Percentiles rank a stretch among this genome's conserved stretches.
phyloP scores from a whole-genome alignment of 1,140 invertebrate genomes.

The Zaprionus nigranus region DNA sequence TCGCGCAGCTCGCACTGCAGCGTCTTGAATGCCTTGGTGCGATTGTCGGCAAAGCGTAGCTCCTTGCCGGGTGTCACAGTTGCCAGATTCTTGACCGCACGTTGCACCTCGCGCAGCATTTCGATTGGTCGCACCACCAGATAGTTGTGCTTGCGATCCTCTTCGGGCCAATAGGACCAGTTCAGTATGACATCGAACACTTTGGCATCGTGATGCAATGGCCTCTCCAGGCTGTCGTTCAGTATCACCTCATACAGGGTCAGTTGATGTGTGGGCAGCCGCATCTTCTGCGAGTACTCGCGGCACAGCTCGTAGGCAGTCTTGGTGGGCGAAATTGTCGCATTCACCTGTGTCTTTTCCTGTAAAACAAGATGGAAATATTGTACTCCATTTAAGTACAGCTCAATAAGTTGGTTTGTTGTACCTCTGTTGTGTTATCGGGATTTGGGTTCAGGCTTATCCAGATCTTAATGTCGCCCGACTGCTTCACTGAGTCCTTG shows the following conservation, averaged over 20 bases:
- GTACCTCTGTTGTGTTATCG: slow-evolving; percentile 74
- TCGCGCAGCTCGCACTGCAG: slow-evolving; percentile 92
- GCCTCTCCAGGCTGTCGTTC: slow-evolving; percentile 89
- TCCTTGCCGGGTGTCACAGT: slow-evolving; percentile 88
- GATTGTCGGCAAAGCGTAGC: slow-evolving; percentile 91
- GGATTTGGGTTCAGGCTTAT: slow-evolving; percentile 85
- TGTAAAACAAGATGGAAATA: slow-evolving; percentile 1
- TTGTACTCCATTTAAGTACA: neutral
- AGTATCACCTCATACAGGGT: slow-evolving; percentile 91
- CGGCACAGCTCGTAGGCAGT: slow-evolving; percentile 90
- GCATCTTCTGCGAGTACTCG: slow-evolving; percentile 88
- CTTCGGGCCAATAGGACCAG: slow-evolving; percentile 94
- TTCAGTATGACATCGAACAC: slow-evolving; percentile 88
- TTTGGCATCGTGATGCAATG: slow-evolving; percentile 91
- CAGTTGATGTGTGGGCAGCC: slow-evolving; percentile 87
- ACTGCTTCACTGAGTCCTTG: slow-evolving; percentile 87
- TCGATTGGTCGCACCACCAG: slow-evolving; percentile 88
- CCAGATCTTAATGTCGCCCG: slow-evolving; percentile 93
- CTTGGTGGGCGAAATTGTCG: slow-evolving; percentile 89
- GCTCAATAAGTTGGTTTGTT: too few relatives aligned
- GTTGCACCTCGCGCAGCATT: slow-evolving; percentile 84
- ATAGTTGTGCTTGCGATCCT: slow-evolving; percentile 92
- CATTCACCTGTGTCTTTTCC: slow-evolving; percentile 82
- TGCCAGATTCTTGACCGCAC: slow-evolving; percentile 85
- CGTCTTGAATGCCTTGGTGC: slow-evolving; percentile 90